Evolutionary conservation across 2,113 vertebrate species (phyloP).

Genomic region (Azemiops feae): DNA sequence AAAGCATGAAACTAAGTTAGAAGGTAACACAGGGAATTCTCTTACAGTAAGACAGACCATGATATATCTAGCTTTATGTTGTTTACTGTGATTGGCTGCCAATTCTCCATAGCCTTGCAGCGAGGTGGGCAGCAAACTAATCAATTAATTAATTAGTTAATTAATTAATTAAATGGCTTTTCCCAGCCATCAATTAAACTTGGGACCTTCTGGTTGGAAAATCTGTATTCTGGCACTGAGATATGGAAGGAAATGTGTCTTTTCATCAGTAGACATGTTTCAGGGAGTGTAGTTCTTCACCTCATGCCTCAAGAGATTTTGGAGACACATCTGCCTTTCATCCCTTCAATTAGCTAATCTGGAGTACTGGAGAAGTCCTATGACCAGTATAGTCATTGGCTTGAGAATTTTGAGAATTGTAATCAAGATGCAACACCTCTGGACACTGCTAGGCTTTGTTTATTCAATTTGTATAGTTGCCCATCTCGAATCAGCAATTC

Average conservation of each 20-base stretch:
- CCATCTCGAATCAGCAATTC: not conserved
- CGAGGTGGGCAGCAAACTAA: not conserved
- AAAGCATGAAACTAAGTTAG: not conserved
- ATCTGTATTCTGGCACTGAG: not conserved
- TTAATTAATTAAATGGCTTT: not conserved
- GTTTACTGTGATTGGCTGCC: not conserved
- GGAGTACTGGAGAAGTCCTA: not conserved
- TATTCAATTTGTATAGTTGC: not conserved
- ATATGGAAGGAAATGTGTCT: not conserved
- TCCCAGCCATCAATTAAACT: not conserved
- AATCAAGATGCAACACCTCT: not conserved
- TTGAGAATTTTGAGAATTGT: not conserved
- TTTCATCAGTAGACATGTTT: not conserved
- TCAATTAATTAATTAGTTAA: not conserved
- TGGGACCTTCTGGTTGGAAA: not conserved
- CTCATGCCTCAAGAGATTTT: not conserved
- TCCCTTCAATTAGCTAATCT: not conserved
- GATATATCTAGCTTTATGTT: not conserved
- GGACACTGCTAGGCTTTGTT: not conserved
- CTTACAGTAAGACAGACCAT: not conserved
- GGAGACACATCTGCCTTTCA: not conserved
- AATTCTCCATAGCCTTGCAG: not conserved
- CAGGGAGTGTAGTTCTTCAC: not conserved
- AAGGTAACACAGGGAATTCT: not conserved
- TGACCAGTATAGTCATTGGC: not conserved